Percentiles rank a stretch among this genome's conserved stretches.
Evolutionary conservation across 2,113 vertebrate species (phyloP).

Genomic region (Alectura lathami): DNA sequence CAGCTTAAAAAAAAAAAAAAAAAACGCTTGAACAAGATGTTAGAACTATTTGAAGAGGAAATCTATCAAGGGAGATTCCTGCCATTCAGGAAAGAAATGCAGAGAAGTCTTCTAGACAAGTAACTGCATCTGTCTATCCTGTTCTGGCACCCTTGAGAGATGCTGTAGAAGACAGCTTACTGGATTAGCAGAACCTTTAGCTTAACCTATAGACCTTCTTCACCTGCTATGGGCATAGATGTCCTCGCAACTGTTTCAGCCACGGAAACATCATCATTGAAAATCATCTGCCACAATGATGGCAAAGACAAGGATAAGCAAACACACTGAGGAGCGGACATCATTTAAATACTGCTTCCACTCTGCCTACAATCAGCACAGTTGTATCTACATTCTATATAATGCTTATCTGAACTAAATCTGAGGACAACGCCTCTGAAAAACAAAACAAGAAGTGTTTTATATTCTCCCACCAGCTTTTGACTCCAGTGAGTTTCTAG

Average conservation of each 20-base stretch:
- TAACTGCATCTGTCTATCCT: neutral
- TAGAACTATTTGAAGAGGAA: neutral
- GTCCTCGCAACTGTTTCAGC: neutral
- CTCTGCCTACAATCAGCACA: neutral
- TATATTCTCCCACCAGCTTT: neutral
- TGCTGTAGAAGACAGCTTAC: neutral
- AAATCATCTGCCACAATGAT: neutral
- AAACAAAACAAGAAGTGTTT: neutral
- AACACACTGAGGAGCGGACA: neutral
- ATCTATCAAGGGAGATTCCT: neutral
- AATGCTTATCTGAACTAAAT: neutral
- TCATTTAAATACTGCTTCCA: neutral
- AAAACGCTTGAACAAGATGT: neutral
- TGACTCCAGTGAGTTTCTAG: neutral
- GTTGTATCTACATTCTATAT: neutral
- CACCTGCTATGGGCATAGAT: neutral
- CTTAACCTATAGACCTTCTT: neutral
- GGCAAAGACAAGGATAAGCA: neutral
- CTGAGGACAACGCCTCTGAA: neutral
- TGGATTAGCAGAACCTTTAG: neutral
- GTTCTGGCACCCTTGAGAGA: neutral
- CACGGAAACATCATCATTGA: neutral
- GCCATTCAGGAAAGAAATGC: neutral
- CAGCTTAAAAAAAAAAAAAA: no score
- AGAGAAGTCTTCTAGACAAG: neutral